Evolutionary conservation across 2,113 vertebrate genomes (phyloP).

Genomic region (Pachypanchax playfairii): DNA sequence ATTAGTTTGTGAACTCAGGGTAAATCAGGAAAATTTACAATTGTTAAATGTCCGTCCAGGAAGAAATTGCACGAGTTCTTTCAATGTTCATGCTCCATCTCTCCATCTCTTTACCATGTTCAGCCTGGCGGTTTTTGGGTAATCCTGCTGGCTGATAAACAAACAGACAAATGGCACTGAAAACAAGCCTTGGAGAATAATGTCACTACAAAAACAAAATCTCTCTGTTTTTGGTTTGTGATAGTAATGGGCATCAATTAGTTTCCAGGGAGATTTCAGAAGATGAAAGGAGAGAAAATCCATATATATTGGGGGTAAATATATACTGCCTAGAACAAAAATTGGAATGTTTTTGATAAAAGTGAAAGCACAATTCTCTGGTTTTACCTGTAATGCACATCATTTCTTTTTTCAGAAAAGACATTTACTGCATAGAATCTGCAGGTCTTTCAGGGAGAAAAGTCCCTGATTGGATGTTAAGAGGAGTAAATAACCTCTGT

Average conservation of each 20-base stretch:
- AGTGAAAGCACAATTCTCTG: neutral
- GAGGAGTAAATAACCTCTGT: no score
- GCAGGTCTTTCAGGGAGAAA: no score
- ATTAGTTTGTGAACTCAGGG: no score
- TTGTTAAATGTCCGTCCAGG: neutral
- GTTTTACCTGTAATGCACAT: neutral
- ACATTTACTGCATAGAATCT: no score
- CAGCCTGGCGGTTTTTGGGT: neutral
- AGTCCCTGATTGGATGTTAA: no score
- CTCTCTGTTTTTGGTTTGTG: neutral
- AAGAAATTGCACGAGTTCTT: neutral
- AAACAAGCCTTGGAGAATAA: conserved; percentile 1
- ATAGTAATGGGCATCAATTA: neutral
- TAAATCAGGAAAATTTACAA: no score
- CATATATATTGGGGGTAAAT: neutral
- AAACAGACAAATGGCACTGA: neutral
- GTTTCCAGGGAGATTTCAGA: neutral
- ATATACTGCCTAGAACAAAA: neutral
- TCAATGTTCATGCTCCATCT: neutral
- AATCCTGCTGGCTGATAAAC: conserved; percentile 4
- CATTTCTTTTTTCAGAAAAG: no score
- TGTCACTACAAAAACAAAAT: neutral
- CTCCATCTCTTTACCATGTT: neutral
- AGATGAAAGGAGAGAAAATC: neutral
- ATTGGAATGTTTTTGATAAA: neutral